Evolutionary conservation across 2,113 vertebrate species (phyloP).

Genomic region (Syrmaticus mikado): DNA sequence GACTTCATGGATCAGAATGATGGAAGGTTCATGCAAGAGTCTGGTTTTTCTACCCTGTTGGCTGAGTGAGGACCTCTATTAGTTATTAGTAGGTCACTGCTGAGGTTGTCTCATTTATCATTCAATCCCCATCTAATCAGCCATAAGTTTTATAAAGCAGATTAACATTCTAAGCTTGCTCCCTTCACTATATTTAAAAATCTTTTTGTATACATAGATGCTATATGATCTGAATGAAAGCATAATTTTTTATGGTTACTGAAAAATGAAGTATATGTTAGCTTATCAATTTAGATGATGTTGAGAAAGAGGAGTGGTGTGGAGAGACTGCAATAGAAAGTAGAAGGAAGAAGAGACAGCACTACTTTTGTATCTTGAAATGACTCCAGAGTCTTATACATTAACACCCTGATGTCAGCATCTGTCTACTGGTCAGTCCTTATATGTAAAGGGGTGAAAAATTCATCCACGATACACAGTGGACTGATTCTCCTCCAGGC

Average conservation of each 20-base stretch:
- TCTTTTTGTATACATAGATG: not conserved
- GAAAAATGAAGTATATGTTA: not conserved
- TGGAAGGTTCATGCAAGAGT: not conserved
- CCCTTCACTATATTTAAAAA: not conserved
- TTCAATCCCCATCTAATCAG: not conserved
- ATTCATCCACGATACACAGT: not conserved
- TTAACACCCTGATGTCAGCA: not conserved
- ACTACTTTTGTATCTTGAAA: not conserved
- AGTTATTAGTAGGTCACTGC: not conserved
- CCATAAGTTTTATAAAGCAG: not conserved
- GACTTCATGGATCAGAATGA: not conserved
- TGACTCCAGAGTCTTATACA: not conserved
- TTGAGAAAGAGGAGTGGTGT: not conserved
- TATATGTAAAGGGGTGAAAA: not conserved
- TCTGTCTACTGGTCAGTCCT: not conserved
- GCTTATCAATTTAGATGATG: not conserved
- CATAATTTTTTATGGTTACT: not conserved
- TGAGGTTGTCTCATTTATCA: not conserved
- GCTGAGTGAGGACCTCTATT: not conserved
- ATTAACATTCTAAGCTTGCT: not conserved
- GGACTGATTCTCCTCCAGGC: not conserved
- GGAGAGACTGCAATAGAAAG: not conserved
- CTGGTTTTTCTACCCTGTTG: not conserved
- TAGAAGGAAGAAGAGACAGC: not conserved
- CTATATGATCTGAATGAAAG: not conserved